These are phyloP conservation scores for Perognathus longimembris DNA, from an alignment of 2,113 vertebrate species.

Conservation along the genomic window DNA sequence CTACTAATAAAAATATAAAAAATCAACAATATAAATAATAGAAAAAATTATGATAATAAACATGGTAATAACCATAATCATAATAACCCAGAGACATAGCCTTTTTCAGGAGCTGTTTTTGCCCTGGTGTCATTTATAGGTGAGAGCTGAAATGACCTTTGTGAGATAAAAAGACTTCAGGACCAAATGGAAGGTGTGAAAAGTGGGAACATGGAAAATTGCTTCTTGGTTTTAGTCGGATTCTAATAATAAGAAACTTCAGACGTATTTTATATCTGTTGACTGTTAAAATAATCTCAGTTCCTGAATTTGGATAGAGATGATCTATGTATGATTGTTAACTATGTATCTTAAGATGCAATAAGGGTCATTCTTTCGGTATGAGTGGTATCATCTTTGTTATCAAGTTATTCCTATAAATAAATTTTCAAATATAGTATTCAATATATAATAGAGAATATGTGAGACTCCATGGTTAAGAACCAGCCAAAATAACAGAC, in stretches of 20 bases:
- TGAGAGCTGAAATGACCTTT: not conserved
- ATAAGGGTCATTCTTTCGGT: not conserved
- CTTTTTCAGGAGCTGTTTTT: not conserved
- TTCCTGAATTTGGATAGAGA: not conserved
- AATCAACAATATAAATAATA: not conserved
- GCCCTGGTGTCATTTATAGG: not conserved
- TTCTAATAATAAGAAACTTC: not conserved
- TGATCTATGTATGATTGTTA: not conserved
- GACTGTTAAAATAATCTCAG: not conserved
- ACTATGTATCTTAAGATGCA: not conserved
- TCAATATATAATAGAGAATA: not conserved
- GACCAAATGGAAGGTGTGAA: not conserved
- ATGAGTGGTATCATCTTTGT: constrained; percentile 1
- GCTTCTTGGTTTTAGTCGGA: not conserved
- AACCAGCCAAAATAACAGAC: not conserved
- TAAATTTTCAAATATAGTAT: not conserved
- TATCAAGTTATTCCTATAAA: not conserved
- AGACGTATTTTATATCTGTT: not conserved
- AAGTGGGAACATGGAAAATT: no score
- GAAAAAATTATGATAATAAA: not conserved
- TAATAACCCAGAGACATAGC: not conserved
- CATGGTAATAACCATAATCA: not conserved
- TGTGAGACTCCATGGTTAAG: not conserved
- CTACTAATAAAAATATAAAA: not conserved
- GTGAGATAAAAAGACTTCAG: not conserved